Conservation (phyloP, 2,113 vertebrate genomes). For the Seriola dumerili region DNA sequence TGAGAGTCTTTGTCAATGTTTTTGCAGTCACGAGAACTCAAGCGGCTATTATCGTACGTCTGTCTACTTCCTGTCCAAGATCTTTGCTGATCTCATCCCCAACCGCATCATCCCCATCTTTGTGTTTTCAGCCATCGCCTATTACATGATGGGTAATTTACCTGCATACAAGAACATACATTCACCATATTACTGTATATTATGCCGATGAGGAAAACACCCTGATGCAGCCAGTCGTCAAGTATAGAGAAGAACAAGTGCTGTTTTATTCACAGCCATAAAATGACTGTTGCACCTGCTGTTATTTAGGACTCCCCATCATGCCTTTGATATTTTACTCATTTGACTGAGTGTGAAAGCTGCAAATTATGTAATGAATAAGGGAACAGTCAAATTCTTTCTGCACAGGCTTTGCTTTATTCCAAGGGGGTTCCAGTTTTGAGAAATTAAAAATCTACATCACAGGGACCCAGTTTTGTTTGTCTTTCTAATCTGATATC, state of each 20-base stretch:
- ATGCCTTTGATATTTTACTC: no score
- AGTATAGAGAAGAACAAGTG: neutral
- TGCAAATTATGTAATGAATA: neutral
- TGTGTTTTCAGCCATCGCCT: constrained; percentile 82
- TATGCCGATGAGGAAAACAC: neutral
- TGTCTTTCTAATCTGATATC: neutral
- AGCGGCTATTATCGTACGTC: constrained; percentile 84
- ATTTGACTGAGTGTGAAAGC: neutral
- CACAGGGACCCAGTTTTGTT: neutral
- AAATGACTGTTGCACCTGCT: neutral
- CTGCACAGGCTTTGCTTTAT: neutral
- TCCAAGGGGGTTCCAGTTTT: neutral
- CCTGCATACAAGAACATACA: neutral
- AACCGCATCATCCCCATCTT: constrained; percentile 86
- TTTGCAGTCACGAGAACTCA: constrained; percentile 80
- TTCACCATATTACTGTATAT: neutral
- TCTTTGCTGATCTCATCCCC: constrained; percentile 86
- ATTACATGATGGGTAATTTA: constrained; percentile 87
- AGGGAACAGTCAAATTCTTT: neutral
- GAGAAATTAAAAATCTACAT: neutral
- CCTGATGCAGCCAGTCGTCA: no score
- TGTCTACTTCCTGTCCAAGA: constrained; percentile 82
- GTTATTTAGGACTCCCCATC: neutral
- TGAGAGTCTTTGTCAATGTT: constrained; percentile 5
- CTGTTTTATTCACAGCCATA: constrained; percentile 7